Evolutionary conservation across 2,113 vertebrate species (phyloP).

Genomic region (Orthonyx spaldingii): DNA sequence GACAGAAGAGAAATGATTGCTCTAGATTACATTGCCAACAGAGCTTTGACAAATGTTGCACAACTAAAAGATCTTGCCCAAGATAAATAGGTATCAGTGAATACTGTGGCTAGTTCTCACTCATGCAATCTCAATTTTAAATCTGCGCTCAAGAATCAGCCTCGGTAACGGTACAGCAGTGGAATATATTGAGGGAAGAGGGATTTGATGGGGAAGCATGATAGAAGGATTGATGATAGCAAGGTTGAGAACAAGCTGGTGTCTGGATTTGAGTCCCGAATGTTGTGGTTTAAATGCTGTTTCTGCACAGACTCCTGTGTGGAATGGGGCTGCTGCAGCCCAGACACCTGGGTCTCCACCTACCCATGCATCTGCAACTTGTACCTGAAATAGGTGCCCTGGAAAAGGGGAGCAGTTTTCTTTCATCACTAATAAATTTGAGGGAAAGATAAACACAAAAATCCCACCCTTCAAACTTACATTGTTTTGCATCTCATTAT

Average conservation of each 20-base stretch:
- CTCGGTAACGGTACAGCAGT: not conserved
- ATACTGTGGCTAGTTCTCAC: not conserved
- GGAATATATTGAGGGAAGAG: not conserved
- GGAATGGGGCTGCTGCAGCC: not conserved
- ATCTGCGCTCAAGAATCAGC: not conserved
- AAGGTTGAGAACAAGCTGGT: not conserved
- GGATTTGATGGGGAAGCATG: not conserved
- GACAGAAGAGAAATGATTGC: conserved; percentile 47
- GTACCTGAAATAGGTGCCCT: not conserved
- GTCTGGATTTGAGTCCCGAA: not conserved
- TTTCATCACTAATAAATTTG: not conserved
- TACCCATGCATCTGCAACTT: not conserved
- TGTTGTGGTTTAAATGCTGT: not conserved
- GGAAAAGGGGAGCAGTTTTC: not conserved
- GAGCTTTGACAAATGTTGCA: conserved; percentile 35
- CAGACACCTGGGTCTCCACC: not conserved
- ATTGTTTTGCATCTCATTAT: not conserved
- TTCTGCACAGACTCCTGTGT: not conserved
- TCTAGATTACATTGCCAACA: conserved; percentile 37
- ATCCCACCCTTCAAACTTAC: not conserved
- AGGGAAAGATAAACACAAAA: not conserved
- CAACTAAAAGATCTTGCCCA: conserved; percentile 2
- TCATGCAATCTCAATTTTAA: not conserved
- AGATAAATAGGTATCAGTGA: conserved; percentile 27
- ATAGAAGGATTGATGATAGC: not conserved